Evolutionary conservation across 1,140 invertebrate species (phyloP), one percentile per base, ranked within the genome.

Genomic region (Phymorhynchus buccinoides): DNA sequence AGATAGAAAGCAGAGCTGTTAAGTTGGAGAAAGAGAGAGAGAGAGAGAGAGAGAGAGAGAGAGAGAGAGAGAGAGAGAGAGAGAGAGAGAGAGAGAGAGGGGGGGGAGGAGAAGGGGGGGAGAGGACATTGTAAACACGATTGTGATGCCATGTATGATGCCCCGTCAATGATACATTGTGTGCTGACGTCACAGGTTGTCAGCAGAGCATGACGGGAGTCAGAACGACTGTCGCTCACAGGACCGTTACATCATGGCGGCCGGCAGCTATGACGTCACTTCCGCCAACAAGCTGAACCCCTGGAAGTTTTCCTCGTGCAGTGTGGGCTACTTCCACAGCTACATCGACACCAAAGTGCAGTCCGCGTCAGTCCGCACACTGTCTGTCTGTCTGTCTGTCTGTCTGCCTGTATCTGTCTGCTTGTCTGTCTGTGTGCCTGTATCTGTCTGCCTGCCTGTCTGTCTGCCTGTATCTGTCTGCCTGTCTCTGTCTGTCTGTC

Each of bases 241-340:
- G 22, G 89, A 90, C 14, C 86, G 87, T 27, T 91, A 88, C 84
- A 88, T 91, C 77, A 91, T 91, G 91, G 87, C 91, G 16, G 73
- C 86, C 4, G 83, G 83, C 0, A 86, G 84, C 27, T 80, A 66
- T 35, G 42, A 42, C 6, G 39, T 42, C 2, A 84, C 56, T 9
- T 80, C 81, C 7, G 80, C 85, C 22, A 89, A 87, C 56, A 71
- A 86, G 39, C 79, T 84, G 41, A 87, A 91, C 84, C 88, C 88
- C 4, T 91, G 88, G 89, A 82, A 75, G 30, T 91, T 91, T 56
- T 91, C 90, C 22, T 3, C 83, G 0, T 91, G 90, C 84, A 88
- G 88, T 30, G 82, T 87, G 7, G 56, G 78, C 12, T 88, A 88
- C 82, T 90, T 91, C 85, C 85, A 84, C 66, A 42, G 56, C 27